phyloP scores from a whole-genome alignment of 2,888 invertebrate species.

The Conus canariensis region DNA sequence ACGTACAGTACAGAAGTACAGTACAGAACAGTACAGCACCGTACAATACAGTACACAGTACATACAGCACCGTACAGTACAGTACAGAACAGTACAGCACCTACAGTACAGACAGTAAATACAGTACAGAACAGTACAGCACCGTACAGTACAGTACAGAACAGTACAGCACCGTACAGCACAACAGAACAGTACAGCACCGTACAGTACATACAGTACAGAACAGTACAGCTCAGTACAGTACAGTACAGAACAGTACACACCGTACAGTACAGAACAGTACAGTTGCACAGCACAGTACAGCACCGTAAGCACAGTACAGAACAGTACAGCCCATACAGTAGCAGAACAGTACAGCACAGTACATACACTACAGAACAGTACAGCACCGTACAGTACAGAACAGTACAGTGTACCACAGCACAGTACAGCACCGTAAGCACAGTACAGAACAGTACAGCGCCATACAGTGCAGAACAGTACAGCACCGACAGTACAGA shows the following conservation, averaged over 20 bases:
- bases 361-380: background rate
- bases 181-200: background rate
- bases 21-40: background rate
- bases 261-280: background rate
- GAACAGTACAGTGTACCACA: no score
- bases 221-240: background rate
- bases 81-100: background rate
- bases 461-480: background rate
- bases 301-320: background rate
- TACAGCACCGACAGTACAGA: no score
- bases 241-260: background rate
- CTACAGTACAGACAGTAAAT: background rate
- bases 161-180: background rate
- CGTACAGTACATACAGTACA: background rate
- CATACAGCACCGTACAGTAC: background rate
- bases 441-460: background rate
- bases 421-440: background rate
- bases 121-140: background rate
- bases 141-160: background rate
- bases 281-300: background rate
- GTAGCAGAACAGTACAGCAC: background rate
- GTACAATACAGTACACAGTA: background rate
- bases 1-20: background rate
- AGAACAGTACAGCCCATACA: background rate
- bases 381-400: background rate